These are phyloP conservation scores for Mythimna lalbum DNA, from an alignment of 2,888 invertebrate genomes.

Conservation along the genomic window DNA sequence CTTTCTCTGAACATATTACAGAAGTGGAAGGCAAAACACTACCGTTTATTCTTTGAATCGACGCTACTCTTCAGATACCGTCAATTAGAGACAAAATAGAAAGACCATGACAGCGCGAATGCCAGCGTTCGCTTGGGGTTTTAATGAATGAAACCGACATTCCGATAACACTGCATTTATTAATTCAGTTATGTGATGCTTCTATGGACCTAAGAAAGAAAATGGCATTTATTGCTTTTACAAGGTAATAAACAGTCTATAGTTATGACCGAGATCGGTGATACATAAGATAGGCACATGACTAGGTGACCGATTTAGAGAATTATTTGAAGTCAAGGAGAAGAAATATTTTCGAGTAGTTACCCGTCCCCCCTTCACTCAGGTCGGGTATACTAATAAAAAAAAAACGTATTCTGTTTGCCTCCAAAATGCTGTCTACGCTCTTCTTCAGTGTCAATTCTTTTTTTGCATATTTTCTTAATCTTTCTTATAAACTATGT, in stretches of 20 bases:
- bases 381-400: no score
- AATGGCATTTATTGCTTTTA: constrained; percentile 3
- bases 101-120: no score
- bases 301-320: constrained; percentile 24
- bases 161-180: background rate
- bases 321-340: constrained; percentile 7
- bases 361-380: no score
- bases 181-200: background rate
- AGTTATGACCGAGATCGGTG: constrained; percentile 11
- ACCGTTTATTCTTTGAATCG: background rate
- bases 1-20: constrained; percentile 20
- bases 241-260: background rate
- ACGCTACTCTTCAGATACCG: no score
- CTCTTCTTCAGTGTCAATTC: no score
- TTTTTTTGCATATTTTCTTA: no score
- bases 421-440: no score
- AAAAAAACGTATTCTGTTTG: no score
- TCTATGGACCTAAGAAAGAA: background rate
- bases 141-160: no score
- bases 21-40: constrained; percentile 9
- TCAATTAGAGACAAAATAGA: no score
- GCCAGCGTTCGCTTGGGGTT: no score
- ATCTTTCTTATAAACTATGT: no score
- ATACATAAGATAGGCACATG: background rate
- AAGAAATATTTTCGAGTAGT: background rate